Evolutionary conservation across 1,140 invertebrate species (phyloP).

Genomic region (Formica selysi): DNA sequence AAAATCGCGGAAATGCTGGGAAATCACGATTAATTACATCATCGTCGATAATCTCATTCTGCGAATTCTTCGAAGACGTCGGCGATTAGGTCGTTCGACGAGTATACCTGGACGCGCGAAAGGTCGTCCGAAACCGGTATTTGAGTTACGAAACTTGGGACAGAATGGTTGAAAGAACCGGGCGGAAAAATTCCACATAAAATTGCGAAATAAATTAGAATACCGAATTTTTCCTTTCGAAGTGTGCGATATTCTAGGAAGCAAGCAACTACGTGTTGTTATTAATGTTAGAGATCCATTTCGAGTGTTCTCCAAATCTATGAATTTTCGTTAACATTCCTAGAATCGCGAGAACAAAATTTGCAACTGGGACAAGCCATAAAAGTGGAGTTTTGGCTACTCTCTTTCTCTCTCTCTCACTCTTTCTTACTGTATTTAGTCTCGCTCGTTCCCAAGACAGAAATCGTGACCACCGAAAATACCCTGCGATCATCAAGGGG

Average conservation of each 20-base stretch:
- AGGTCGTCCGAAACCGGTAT: slow-evolving; percentile 35
- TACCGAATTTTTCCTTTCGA: neutral
- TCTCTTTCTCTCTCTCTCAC: neutral
- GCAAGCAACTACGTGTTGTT: neutral
- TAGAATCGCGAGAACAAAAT: neutral
- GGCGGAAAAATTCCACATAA: slow-evolving; percentile 1
- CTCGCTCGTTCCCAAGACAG: slow-evolving; percentile 57
- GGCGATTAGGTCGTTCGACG: slow-evolving; percentile 12
- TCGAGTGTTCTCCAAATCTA: neutral
- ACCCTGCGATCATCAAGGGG: slow-evolving; percentile 68
- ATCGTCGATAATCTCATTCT: slow-evolving; percentile 46
- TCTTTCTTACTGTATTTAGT: neutral
- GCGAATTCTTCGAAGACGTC: slow-evolving; percentile 43
- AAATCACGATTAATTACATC: slow-evolving; percentile 7
- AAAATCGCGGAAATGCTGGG: slow-evolving; percentile 24
- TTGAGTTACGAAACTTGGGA: slow-evolving; percentile 43
- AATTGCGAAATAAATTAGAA: slow-evolving; percentile 36
- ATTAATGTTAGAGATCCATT: neutral
- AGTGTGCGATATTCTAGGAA: neutral
- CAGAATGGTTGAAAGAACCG: slow-evolving; percentile 1
- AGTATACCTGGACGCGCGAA: slow-evolving; percentile 19
- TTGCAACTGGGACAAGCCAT: neutral
- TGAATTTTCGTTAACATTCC: neutral
- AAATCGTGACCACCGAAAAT: slow-evolving; percentile 73
- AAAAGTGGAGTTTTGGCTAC: neutral